Percentiles rank a stretch among this genome's conserved stretches.
Evolutionary conservation across 2,888 invertebrate genomes (phyloP).

Genomic region (Limnephilus rhombicus): DNA sequence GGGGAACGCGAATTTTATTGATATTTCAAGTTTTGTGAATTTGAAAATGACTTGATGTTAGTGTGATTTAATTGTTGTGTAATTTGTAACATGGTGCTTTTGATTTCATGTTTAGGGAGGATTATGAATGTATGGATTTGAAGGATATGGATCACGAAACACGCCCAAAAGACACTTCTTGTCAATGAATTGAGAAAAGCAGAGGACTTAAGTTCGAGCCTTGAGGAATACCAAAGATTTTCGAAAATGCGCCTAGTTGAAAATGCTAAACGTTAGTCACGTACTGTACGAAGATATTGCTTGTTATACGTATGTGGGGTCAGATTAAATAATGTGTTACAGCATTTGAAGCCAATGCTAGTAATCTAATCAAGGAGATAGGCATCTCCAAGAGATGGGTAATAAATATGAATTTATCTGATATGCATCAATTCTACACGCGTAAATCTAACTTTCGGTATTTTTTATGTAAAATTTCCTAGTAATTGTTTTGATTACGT

Average conservation of each 20-base stretch:
- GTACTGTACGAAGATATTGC: too few species aligned
- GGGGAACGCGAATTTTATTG: too few species aligned
- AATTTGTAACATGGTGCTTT: too few species aligned
- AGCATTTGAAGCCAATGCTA: neutral
- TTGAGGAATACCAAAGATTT: neutral
- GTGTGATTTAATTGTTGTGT: too few species aligned
- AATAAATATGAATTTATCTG: neutral
- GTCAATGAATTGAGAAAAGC: neutral
- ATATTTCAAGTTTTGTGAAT: too few species aligned
- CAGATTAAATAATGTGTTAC: neutral
- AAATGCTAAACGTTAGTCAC: neutral
- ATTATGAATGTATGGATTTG: too few species aligned
- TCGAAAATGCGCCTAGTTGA: neutral
- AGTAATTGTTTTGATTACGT: neutral
- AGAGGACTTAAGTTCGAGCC: neutral
- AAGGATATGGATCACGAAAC: too few species aligned
- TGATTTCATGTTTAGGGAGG: too few species aligned
- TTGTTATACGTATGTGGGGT: neutral
- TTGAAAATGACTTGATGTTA: too few species aligned
- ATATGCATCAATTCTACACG: neutral
- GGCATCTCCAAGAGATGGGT: neutral
- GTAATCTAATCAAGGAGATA: neutral
- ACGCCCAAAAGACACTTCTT: too few species aligned
- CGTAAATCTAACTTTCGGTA: neutral
- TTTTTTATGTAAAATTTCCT: neutral